Evolutionary conservation across 2,888 invertebrate genomes (phyloP), one percentile per base, ranked within the genome.

Genomic region (Pseudococcus viburni): DNA sequence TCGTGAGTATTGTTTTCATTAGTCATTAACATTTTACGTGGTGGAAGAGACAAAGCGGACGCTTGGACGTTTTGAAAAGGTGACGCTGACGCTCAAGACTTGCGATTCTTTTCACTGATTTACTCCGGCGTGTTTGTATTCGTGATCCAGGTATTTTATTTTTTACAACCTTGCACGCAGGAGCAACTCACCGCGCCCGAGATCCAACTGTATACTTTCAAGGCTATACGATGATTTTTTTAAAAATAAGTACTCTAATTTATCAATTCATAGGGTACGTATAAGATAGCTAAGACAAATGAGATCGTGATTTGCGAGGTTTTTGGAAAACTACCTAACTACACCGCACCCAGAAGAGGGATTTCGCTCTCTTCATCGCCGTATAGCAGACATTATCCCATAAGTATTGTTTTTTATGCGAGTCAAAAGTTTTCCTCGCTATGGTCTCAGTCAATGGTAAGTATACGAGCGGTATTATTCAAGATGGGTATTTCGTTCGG

Each of bases 1-100:
- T 59, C 59, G 59, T 59, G 59, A 59, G 59, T 9, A 59, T 59
- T 59, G 59, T 59, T 59, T 59, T 59, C 59, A 59, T 59, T 59
- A 59, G 59, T 59, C 59, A 59, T 59, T 19, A 19, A 19, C 59
- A 59, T 59, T 59, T 59, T 59, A 59, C 59, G 19, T 8, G 19
- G 19, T 59, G 59, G 59, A 59, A 59, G 59, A 19, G 19, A 59
- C 59, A 59, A 59, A 59, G 59, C 59, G 19, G 19, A 59, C 59
- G 19, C 59, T 59, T 19, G 59, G 59, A 59, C 59, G 59, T 59
- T 59, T 59, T 59, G 59, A 59, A 59, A 59, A 59, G 59, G 59
- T 19, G 19, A 59, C 59, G n/a, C 59, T 19, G 59, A 59, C 59
- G 59, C 19, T 19, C 11, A 19, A 59, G 59, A 59, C 19, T n/a